A percentile compares a stretch with the other conserved stretches of the same genome.
Conservation (phyloP, 2,888 invertebrate species). For the Hypomecis atomaria region DNA sequence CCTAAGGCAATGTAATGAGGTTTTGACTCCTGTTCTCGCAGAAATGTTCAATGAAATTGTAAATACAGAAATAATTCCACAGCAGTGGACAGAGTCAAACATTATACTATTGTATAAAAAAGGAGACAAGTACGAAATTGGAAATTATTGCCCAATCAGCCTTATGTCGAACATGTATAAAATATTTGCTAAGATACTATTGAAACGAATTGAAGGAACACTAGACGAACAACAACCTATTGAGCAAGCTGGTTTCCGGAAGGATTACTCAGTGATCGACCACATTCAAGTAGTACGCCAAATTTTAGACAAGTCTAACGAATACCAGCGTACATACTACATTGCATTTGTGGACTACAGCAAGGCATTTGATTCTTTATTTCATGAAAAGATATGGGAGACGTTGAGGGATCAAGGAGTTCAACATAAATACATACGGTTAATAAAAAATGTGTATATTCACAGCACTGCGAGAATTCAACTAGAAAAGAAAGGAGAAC, state of each 20-base stretch:
- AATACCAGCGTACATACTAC: constrained; percentile 28
- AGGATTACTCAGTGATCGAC: constrained; percentile 33
- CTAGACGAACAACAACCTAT: constrained; percentile 35
- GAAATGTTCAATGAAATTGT: constrained; percentile 44
- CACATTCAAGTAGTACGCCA: constrained; percentile 34
- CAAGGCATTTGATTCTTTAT: constrained; percentile 42
- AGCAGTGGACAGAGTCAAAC: constrained; percentile 43
- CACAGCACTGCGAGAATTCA: constrained; percentile 31
- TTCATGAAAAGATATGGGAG: constrained; percentile 36
- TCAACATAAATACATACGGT: constrained; percentile 38
- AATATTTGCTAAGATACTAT: constrained; percentile 39
- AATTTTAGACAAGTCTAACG: constrained; percentile 33
- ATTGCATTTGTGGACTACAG: constrained; percentile 40
- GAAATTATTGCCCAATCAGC: constrained; percentile 43
- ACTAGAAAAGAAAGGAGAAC: constrained; percentile 22
- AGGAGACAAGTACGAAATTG: constrained; percentile 41
- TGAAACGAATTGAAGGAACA: constrained; percentile 35
- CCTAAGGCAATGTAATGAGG: constrained; percentile 24
- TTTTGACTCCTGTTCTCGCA: constrained; percentile 34
- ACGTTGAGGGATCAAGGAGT: constrained; percentile 39
- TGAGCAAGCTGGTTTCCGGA: constrained; percentile 32
- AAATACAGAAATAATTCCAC: constrained; percentile 38
- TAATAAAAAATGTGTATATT: constrained; percentile 38
- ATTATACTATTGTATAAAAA: constrained; percentile 46
- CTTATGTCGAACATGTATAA: constrained; percentile 44